Evolutionary conservation across 2,797 vertebrate genomes (phyloP).

Genomic region (Peromyscus nudipes): DNA sequence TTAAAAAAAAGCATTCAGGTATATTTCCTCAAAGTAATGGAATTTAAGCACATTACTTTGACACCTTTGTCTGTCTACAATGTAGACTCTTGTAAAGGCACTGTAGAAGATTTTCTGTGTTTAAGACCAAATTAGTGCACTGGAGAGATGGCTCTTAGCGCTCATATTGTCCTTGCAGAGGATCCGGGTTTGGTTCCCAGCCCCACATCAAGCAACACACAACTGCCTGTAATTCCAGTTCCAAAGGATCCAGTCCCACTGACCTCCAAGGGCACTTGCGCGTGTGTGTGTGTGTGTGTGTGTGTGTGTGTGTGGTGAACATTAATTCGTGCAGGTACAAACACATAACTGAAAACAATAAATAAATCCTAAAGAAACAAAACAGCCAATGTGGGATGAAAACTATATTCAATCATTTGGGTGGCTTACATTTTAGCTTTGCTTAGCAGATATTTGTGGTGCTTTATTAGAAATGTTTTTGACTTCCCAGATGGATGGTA

Average conservation of each 20-base stretch:
- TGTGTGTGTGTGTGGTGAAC: not conserved
- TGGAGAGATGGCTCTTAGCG: not conserved
- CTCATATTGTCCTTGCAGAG: not conserved
- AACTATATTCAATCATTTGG: not conserved
- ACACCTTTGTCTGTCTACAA: not conserved
- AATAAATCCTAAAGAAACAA: not conserved
- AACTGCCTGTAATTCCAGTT: not conserved
- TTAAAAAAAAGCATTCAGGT: not conserved
- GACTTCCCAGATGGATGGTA: not conserved
- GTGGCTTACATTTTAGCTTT: not conserved
- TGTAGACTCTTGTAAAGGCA: not conserved
- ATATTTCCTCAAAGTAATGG: constrained; percentile 13
- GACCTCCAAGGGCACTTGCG: not conserved
- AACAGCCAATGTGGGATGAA: not conserved
- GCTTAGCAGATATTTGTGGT: not conserved
- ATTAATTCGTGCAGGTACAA: not conserved
- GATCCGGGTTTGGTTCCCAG: not conserved
- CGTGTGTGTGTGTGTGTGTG: not conserved
- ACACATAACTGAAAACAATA: not conserved
- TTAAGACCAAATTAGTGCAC: not conserved
- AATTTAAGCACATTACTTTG: not conserved
- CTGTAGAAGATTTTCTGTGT: not conserved
- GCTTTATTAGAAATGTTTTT: constrained; percentile 45
- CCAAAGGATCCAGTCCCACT: not conserved
- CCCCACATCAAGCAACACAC: not conserved